Base-by-base conservation (phyloP, 1,140 invertebrate genomes). In the Papilio polytes region DNA sequence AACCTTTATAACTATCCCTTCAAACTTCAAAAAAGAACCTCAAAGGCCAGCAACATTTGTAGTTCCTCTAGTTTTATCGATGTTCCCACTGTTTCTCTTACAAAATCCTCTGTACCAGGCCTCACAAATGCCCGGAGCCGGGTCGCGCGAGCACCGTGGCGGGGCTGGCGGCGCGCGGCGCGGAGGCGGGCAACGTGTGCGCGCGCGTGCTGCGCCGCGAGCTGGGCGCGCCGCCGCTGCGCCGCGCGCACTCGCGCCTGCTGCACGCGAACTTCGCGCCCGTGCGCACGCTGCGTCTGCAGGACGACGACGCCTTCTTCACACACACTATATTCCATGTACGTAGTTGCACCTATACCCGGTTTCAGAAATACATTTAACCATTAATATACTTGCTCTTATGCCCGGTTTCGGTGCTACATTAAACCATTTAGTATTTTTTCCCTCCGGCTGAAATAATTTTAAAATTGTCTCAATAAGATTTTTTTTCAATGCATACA, bases 221-320 rank as follows among this genome's bases (percentile, higher is more conserved):
- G 82, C 96, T 97, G 8, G 97, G 98, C 20, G 95, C 95, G 1
- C 96, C 98, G 6, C 78, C 91, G 96, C 80, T 92, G 95, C 82
- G 87, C 96, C 26, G 97, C 86, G 95, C 97, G 74, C 97, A 99
- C 95, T 96, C 98, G 70, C 96, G 97, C 86, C 97, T 98, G 79
- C 97, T 98, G 78, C 99, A 99, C 95, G 98, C 98, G 86, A 96
- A 98, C 89, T 99, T 99, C 94, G 97, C 98, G 90, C 98, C 98
- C n/a, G 96, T 97, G 72, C 97, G 98, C 87, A 97, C 97, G 9
- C 97, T 98, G 88, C 95, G 98, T 78, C 96, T 97, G 48, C 96
- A 97, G 18, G 97, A 98, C 83, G 97, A 97, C 83, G 97, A 98
- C 84, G 96, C 97, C 0, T 97, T 97, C 86, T 98, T 98, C 88